phyloP scores from a whole-genome alignment of 2,113 vertebrate species.

The Dissostichus mawsoni region DNA sequence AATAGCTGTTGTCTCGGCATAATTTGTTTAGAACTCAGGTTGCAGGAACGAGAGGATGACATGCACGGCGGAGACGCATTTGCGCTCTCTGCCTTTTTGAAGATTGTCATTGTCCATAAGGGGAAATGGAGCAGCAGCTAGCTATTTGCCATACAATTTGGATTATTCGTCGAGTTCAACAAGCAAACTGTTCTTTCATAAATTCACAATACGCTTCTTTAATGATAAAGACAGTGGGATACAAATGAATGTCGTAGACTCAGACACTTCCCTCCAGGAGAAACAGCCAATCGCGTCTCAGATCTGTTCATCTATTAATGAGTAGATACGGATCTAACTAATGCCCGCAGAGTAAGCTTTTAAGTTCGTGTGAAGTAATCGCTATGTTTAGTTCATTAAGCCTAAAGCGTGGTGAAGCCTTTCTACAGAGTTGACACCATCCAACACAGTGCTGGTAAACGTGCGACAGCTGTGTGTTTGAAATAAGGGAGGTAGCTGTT shows the following conservation, averaged over 20 bases:
- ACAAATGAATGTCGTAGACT: conserved; percentile 53
- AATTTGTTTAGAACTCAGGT: conserved; percentile 67
- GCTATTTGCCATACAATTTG: conserved; percentile 72
- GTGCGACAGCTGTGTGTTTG: conserved; percentile 46
- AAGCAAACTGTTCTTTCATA: conserved; percentile 60
- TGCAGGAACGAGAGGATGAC: conserved; percentile 30
- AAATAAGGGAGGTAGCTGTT: conserved; percentile 35
- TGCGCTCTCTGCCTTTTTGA: conserved; percentile 37
- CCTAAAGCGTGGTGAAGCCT: conserved; percentile 30
- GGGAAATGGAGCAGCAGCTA: conserved; percentile 62
- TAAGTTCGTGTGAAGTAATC: conserved; percentile 55
- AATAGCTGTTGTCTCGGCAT: conserved; percentile 76
- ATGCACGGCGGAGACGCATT: conserved; percentile 43
- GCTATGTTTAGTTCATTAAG: conserved; percentile 61
- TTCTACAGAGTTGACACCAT: conserved; percentile 44
- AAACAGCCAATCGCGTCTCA: conserved; percentile 60
- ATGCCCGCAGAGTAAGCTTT: conserved; percentile 49
- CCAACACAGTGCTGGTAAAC: conserved; percentile 21
- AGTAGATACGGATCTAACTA: conserved; percentile 58
- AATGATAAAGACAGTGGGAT: conserved; percentile 57
- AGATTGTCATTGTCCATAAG: conserved; percentile 58
- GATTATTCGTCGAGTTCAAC: conserved; percentile 62
- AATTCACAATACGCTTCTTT: conserved; percentile 55
- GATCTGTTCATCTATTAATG: conserved; percentile 72
- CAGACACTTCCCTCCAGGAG: conserved; percentile 53